These are phyloP conservation scores for Tetragnatha montana DNA, from an alignment of 2,888 invertebrate genomes.

Conservation along the genomic window DNA sequence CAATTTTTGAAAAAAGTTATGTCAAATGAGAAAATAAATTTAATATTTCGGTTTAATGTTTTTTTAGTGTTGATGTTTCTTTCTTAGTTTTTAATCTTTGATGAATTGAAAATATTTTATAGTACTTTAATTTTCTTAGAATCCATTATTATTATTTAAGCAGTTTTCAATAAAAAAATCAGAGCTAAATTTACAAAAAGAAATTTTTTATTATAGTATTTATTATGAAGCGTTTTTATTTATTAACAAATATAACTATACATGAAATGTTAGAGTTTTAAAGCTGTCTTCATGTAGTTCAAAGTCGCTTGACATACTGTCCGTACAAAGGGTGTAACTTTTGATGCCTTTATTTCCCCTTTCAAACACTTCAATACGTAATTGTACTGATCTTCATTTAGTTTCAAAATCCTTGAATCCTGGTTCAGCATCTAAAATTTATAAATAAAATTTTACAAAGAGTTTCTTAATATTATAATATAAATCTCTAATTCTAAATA, in stretches of 20 bases:
- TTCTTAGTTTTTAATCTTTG: no score
- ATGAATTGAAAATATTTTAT: no score
- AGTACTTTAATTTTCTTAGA: no score
- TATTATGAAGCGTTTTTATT: not conserved
- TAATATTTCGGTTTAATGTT: no score
- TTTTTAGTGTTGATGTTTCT: no score
- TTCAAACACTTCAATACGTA: conserved; percentile 32
- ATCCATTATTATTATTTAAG: no score
- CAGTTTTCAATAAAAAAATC: no score
- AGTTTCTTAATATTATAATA: not conserved
- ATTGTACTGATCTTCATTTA: conserved; percentile 28
- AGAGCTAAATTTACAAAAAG: no score
- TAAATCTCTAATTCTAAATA: no score
- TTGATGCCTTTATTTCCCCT: conserved; percentile 25
- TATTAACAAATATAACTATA: not conserved
- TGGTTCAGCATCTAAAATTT: conserved; percentile 32
- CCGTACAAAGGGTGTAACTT: conserved; percentile 33
- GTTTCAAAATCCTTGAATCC: conserved; percentile 11
- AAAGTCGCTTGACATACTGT: conserved; percentile 38
- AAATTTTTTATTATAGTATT: no score
- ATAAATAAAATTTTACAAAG: not conserved
- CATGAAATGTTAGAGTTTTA: not conserved
- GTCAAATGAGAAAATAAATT: no score
- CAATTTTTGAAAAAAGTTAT: no score
- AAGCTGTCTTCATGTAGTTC: conserved; percentile 32